Conservation (phyloP, 1,140 invertebrate species). For the Drosophila sproati region DNA sequence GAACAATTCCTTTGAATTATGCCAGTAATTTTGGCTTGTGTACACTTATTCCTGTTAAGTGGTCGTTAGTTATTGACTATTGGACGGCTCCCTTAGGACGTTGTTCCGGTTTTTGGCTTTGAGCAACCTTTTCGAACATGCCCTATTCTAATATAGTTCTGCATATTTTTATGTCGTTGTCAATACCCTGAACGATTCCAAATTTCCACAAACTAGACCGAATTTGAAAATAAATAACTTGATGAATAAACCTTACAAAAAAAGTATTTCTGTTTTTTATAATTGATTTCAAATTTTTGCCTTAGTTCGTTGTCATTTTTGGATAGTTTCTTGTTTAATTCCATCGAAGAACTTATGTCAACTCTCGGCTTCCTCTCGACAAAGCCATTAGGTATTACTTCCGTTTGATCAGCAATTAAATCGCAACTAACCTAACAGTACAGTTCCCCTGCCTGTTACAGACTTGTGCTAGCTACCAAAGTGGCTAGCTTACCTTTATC, state of each 20-base stretch:
- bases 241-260: no score
- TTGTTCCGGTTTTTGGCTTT: background rate
- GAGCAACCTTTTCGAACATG: background rate
- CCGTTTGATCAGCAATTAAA: background rate
- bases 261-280: no score
- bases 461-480: no score
- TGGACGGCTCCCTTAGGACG: background rate
- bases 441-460: background rate
- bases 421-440: background rate
- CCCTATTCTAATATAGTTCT: no score
- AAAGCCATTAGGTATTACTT: background rate
- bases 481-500: background rate
- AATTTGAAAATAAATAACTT: no score
- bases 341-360: background rate
- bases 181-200: background rate
- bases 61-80: background rate
- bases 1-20: slow-evolving; percentile 19
- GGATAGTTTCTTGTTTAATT: no score
- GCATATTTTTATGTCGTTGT: no score
- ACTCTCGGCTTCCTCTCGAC: background rate
- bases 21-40: slow-evolving; percentile 4
- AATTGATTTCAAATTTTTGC: no score
- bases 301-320: no score
- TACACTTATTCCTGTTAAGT: slow-evolving; percentile 5
- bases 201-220: background rate